phyloP scores from a whole-genome alignment of 2,113 vertebrate genomes.

The Platichthys flesus region DNA sequence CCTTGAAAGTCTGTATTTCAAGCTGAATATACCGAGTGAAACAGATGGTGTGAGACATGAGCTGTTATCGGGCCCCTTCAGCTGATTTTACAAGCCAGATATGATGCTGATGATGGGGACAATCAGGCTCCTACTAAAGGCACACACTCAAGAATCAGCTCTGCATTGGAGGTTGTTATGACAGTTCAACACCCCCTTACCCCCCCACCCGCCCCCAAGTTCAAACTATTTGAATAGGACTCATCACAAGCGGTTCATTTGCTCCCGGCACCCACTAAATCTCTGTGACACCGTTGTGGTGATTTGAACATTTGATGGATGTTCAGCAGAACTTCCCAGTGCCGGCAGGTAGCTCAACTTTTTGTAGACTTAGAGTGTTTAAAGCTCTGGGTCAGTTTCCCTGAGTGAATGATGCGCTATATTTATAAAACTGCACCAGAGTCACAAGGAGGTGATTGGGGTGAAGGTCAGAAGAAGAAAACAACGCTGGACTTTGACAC shows the following conservation, averaged over 20 bases:
- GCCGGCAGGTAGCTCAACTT: not conserved
- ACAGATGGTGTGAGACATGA: conserved; percentile 21
- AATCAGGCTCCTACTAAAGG: conserved; percentile 1
- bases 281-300: not conserved
- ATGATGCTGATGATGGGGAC: conserved; percentile 8
- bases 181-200: not conserved
- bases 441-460: not conserved
- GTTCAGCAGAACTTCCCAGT: not conserved
- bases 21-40: not conserved
- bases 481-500: not conserved
- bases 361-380: not conserved
- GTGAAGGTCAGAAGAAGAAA: not conserved
- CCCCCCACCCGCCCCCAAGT: no score
- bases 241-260: not conserved
- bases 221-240: not conserved
- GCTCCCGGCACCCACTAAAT: not conserved
- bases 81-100: conserved; percentile 8
- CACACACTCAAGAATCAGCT: conserved; percentile 15
- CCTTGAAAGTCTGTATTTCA: conserved; percentile 1
- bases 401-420: not conserved
- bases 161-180: not conserved
- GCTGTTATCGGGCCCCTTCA: conserved; percentile 19
- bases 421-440: not conserved
- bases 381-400: not conserved
- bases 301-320: not conserved